Evolutionary conservation across 2,888 invertebrate genomes (phyloP).

Genomic region (Agrilus biguttatus): DNA sequence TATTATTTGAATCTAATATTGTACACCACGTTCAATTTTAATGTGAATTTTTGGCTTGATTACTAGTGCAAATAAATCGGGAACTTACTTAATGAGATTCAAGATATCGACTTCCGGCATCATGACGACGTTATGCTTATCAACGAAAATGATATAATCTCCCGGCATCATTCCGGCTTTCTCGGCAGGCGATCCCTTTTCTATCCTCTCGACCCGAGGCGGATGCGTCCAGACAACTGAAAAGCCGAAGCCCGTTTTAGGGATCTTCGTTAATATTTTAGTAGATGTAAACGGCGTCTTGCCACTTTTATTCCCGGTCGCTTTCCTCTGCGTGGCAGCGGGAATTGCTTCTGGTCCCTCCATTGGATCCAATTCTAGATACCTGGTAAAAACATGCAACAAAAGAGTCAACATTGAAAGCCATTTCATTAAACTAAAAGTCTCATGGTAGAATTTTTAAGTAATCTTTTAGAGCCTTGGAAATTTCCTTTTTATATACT

Average conservation of each 20-base stretch:
- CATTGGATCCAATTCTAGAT: conserved; percentile 67
- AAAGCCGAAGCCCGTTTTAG: conserved; percentile 59
- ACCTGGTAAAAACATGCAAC: conserved; percentile 25
- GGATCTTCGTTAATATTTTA: conserved; percentile 37
- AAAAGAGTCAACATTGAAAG: conserved; percentile 15
- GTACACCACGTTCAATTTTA: no score
- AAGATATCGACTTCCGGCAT: conserved; percentile 59
- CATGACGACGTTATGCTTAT: conserved; percentile 74
- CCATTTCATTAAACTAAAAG: conserved; percentile 23
- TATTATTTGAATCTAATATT: no score
- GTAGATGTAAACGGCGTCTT: conserved; percentile 75
- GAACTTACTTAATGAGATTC: conserved; percentile 37
- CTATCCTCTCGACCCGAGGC: conserved; percentile 72
- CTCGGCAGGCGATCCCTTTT: conserved; percentile 68
- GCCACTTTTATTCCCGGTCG: conserved; percentile 42
- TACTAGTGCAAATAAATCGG: background rate
- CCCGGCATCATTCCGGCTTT: conserved; percentile 70
- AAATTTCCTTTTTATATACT: no score
- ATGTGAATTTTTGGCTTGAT: background rate
- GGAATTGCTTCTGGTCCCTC: conserved; percentile 47
- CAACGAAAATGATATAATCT: conserved; percentile 79
- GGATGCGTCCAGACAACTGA: conserved; percentile 83
- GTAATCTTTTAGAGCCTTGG: background rate
- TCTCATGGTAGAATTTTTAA: background rate
- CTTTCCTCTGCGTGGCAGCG: conserved; percentile 36